These are phyloP conservation scores for Paracanthobrama guichenoti DNA, from an alignment of 2,113 vertebrate genomes.

Conservation along the genomic window DNA sequence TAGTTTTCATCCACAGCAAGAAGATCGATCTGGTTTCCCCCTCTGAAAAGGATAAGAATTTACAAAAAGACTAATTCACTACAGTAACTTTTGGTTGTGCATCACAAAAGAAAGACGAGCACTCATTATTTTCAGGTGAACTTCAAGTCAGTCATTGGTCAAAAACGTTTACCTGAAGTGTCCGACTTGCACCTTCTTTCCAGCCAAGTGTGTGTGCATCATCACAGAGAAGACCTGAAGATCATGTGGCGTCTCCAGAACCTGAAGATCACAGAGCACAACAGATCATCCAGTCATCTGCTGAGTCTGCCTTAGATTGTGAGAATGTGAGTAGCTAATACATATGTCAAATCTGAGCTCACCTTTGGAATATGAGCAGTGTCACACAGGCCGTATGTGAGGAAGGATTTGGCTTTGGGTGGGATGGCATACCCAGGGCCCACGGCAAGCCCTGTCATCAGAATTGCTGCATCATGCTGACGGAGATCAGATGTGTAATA, in stretches of 20 bases:
- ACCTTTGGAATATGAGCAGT: constrained; percentile 77
- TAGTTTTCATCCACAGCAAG: constrained; percentile 77
- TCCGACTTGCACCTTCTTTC: constrained; percentile 72
- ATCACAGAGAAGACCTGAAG: constrained; percentile 73
- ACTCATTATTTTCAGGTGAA: no score
- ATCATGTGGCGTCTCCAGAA: constrained; percentile 69
- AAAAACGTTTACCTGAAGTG: constrained; percentile 74
- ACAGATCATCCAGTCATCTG: background rate
- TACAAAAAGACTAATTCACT: background rate
- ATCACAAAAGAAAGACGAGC: no score
- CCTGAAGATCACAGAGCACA: constrained; percentile 59
- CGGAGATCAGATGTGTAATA: constrained; percentile 70
- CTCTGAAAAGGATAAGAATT: constrained; percentile 62
- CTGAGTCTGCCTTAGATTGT: background rate
- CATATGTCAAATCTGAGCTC: no score
- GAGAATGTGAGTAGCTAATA: background rate
- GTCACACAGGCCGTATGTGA: constrained; percentile 76
- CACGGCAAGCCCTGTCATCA: constrained; percentile 70
- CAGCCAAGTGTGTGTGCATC: constrained; percentile 82
- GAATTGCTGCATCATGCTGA: constrained; percentile 71
- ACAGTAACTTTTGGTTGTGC: background rate
- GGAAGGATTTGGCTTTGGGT: constrained; percentile 73
- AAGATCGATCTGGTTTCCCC: constrained; percentile 72
- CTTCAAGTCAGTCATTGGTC: background rate
- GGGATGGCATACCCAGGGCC: constrained; percentile 73